Evolutionary conservation across 1,140 invertebrate species (phyloP).

Genomic region (Tetranychus cinnabarinus): DNA sequence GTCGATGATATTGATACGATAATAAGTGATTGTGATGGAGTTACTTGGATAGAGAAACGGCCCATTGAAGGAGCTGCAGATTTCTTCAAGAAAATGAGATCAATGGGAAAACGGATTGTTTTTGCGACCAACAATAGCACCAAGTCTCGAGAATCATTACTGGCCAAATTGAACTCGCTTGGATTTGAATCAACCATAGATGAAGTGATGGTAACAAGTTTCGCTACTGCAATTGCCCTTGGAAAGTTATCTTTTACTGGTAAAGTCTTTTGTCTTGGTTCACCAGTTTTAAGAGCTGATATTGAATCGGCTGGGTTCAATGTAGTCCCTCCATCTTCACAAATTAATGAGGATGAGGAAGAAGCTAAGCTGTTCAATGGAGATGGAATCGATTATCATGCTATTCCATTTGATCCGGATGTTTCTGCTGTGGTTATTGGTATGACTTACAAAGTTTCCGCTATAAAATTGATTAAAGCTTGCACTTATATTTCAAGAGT

Average conservation of each 20-base stretch:
- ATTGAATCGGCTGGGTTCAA: slow-evolving; percentile 49
- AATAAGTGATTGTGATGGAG: slow-evolving; percentile 60
- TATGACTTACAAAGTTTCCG: slow-evolving; percentile 75
- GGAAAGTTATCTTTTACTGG: slow-evolving; percentile 1
- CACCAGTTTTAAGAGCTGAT: slow-evolving; percentile 49
- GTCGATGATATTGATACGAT: slow-evolving; percentile 48
- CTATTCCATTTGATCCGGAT: slow-evolving; percentile 21
- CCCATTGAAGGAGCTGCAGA: background rate
- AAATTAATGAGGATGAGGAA: slow-evolving; percentile 2
- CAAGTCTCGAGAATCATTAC: slow-evolving; percentile 51
- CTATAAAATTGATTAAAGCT: slow-evolving; percentile 65
- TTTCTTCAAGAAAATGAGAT: background rate
- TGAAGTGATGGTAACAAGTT: slow-evolving; percentile 26
- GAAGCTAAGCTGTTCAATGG: background rate
- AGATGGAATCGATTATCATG: background rate
- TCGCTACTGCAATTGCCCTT: slow-evolving; percentile 29
- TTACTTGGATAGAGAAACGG: background rate
- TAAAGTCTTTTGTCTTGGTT: slow-evolving; percentile 3
- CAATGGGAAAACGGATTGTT: slow-evolving; percentile 4
- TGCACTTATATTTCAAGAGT: slow-evolving; percentile 42
- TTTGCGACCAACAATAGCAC: slow-evolving; percentile 75
- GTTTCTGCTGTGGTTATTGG: slow-evolving; percentile 79
- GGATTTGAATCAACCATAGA: background rate
- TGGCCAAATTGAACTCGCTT: slow-evolving; percentile 43
- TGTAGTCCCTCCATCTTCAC: slow-evolving; percentile 16